Conservation (phyloP, 2,888 invertebrate species). For the Allygus modestus region DNA sequence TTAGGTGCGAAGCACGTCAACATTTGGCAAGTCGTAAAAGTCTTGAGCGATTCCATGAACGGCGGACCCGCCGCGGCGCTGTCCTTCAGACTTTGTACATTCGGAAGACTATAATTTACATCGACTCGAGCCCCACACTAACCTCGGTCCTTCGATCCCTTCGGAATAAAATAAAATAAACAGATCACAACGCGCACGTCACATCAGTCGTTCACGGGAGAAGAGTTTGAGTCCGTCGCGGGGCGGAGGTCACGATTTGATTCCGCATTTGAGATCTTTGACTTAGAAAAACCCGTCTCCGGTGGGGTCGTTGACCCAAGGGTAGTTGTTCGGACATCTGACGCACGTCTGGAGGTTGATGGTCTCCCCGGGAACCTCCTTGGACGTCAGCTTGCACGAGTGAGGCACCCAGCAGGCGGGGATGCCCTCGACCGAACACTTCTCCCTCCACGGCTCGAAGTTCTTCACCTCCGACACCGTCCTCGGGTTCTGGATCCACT, state of each 20-base stretch:
- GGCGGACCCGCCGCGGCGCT: not conserved
- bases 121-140: constrained; percentile 18
- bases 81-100: constrained; percentile 56
- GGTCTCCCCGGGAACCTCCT: constrained; percentile 96
- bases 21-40: constrained; percentile 44
- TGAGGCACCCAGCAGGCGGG: constrained; percentile 93
- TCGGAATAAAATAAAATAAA: constrained; percentile 49
- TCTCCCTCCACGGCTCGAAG: constrained; percentile 97
- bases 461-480: constrained; percentile 91
- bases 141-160: constrained; percentile 51
- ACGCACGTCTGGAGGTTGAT: constrained; percentile 95
- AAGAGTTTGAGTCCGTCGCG: constrained; percentile 19
- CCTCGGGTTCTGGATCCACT: constrained; percentile 96
- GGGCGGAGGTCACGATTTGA: constrained; percentile 54
- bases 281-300: constrained; percentile 93
- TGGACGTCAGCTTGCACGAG: constrained; percentile 93
- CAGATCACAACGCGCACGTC: constrained; percentile 51
- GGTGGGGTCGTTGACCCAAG: constrained; percentile 95
- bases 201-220: constrained; percentile 60
- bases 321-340: constrained; percentile 95
- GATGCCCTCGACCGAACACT: constrained; percentile 91
- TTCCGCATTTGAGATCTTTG: constrained; percentile 71
- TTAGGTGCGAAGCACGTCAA: constrained; percentile 19
- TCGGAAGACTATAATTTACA: constrained; percentile 53
- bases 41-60: constrained; percentile 47